Evolutionary conservation across 2,113 vertebrate genomes (phyloP), one percentile per base, ranked within the genome.

Genomic region (Zootoca vivipara): DNA sequence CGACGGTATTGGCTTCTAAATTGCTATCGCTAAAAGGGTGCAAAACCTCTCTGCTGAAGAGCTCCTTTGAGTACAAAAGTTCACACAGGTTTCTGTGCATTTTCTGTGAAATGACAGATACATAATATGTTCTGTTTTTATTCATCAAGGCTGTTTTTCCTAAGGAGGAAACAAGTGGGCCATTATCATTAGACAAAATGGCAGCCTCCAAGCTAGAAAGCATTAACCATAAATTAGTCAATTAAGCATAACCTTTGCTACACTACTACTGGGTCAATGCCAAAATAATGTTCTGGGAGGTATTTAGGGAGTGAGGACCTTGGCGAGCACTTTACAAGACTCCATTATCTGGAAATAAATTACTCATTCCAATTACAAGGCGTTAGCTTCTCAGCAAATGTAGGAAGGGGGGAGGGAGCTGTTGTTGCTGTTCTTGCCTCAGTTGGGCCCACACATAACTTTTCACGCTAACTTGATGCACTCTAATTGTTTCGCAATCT

Each of bases 141-240:
- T 88, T 94, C 92, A 89, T 87, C 90, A 89, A 93, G 88, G 92
- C 86, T 52, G 46, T 52, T 52, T 52, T 52, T 52, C 2, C 46
- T 86, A 26, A 78, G 90, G 95, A 92, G 93, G 89, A 90, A 81
- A 86, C 84, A 91, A 83, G 91, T 92, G 75, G 87, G 90, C 91
- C 95, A 96, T 96, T 96, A 96, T 93, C 65, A 89, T 89, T 7
- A 0, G 1, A 78, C 91, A 91, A 90, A 95, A 93, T 94, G 89
- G 90, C 89, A 92, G 93, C 46, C 78, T 79, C 89, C 95, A 93
- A 95, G 87, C 93, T 92, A 88, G 89, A 91, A 95, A 92, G 89
- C 94, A 95, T 97, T 96, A 96, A 95, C 94, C 93, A 94, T 93
- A 96, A 96, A 95, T 92, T 92, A 96, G 86, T 94, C 94, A 96